Evolutionary conservation across 64 coral and sea anemone species (phyloP).

Genomic region (Porites lutea): DNA sequence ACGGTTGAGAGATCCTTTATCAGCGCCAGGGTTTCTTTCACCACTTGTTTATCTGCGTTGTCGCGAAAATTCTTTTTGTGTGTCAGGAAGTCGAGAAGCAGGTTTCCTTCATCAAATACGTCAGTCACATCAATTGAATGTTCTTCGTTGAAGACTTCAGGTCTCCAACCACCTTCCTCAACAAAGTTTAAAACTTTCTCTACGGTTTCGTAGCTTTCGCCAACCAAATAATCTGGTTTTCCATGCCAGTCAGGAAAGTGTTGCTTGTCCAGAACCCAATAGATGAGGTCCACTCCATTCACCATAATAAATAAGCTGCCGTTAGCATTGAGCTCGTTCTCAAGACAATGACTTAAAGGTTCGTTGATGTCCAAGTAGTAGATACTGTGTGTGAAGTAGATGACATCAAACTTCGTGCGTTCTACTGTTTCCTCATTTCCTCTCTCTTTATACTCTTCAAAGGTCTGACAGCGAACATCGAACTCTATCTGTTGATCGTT

Average conservation of each 20-base stretch:
- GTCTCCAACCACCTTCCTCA: slow-evolving; percentile 38
- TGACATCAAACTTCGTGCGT: slow-evolving; percentile 19
- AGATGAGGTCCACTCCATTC: neutral
- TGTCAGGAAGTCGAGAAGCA: slow-evolving; percentile 55
- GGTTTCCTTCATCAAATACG: slow-evolving; percentile 48
- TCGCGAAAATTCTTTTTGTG: slow-evolving; percentile 23
- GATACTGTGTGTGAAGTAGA: slow-evolving; percentile 32
- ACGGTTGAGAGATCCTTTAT: neutral
- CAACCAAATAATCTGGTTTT: neutral
- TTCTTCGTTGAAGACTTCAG: slow-evolving; percentile 12
- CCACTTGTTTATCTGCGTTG: neutral
- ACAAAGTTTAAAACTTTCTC: slow-evolving; percentile 27
- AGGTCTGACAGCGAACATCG: neutral
- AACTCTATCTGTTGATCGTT: neutral
- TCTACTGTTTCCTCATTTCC: neutral
- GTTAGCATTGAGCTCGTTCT: neutral
- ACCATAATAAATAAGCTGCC: neutral
- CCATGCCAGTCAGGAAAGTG: neutral
- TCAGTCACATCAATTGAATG: slow-evolving; percentile 48
- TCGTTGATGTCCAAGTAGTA: slow-evolving; percentile 15
- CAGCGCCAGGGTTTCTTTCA: neutral
- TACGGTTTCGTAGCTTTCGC: neutral
- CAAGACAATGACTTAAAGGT: slow-evolving; percentile 6
- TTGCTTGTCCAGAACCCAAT: neutral
- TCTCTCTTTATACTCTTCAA: slow-evolving; percentile 17